These are phyloP conservation scores for Sebastes iracundus DNA, from an alignment of 2,797 vertebrate genomes.

Conservation along the genomic window DNA sequence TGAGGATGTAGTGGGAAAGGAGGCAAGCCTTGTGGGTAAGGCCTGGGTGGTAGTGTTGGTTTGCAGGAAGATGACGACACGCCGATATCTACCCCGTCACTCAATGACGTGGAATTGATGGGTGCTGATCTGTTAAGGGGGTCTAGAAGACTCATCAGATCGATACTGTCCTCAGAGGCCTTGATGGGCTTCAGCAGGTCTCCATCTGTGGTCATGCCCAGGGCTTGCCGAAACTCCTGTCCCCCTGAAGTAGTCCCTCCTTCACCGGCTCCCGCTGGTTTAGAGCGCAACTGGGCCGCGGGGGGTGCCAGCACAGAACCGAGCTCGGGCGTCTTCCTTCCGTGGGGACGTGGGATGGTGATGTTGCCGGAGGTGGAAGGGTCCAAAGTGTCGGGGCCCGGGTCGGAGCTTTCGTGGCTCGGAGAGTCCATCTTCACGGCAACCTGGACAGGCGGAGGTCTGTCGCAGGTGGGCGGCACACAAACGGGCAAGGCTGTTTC, in stretches of 20 bases:
- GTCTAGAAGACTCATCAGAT: conserved; percentile 92
- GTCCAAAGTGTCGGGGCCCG: conserved; percentile 67
- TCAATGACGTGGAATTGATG: conserved; percentile 39
- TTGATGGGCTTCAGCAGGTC: conserved; percentile 84
- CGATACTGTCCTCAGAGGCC: conserved; percentile 68
- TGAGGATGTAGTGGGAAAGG: conserved; percentile 78
- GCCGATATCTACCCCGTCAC: conserved; percentile 44
- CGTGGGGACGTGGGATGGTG: conserved; percentile 93
- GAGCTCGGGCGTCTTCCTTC: conserved; percentile 91
- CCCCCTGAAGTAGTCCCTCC: conserved; percentile 72
- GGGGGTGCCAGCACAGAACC: conserved; percentile 88
- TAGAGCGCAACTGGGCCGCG: conserved; percentile 72
- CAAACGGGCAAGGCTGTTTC: conserved; percentile 80
- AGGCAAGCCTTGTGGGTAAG: conserved; percentile 76
- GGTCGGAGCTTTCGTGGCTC: conserved; percentile 60
- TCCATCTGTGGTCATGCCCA: conserved; percentile 63
- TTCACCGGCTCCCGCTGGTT: conserved; percentile 58
- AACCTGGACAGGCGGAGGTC: conserved; percentile 72
- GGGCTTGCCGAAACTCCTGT: conserved; percentile 78
- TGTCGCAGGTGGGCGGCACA: conserved; percentile 76
- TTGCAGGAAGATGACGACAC: conserved; percentile 58
- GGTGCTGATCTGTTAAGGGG: conserved; percentile 79
- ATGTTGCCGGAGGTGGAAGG: conserved; percentile 81
- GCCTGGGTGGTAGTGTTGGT: conserved; percentile 76
- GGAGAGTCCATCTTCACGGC: conserved; percentile 66